Percentiles rank a stretch among this genome's conserved stretches.
Conservation (phyloP, 1,140 invertebrate species). For the Drosophila arawakana region DNA sequence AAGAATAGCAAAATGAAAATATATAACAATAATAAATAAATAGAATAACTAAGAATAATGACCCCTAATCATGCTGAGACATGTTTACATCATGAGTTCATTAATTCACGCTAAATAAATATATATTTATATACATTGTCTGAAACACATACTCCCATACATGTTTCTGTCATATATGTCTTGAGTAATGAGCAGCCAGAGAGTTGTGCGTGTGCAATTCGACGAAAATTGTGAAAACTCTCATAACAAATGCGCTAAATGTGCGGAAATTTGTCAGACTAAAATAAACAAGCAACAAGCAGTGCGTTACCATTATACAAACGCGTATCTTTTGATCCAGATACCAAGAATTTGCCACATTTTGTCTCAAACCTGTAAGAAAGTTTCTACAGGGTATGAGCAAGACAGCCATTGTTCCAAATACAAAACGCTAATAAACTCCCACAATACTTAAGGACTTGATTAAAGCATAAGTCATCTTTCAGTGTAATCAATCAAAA, state of each 20-base stretch:
- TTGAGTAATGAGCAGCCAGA: constrained; percentile 61
- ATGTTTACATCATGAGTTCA: constrained; percentile 72
- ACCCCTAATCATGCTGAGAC: constrained; percentile 56
- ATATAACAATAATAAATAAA: background rate
- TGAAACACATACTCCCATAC: constrained; percentile 8
- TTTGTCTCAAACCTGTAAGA: no score
- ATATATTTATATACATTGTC: constrained; percentile 21
- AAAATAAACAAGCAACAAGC: background rate
- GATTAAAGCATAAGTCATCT: no score
- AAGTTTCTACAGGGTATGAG: no score
- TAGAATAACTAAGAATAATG: constrained; percentile 39
- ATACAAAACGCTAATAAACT: no score
- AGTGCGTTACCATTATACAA: background rate
- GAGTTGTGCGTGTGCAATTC: constrained; percentile 23
- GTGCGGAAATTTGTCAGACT: constrained; percentile 61
- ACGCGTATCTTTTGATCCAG: background rate
- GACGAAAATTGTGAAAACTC: constrained; percentile 54
- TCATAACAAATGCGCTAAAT: constrained; percentile 71
- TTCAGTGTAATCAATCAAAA: no score
- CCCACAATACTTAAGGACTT: no score
- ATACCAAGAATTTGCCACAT: no score
- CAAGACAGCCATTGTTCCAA: no score
- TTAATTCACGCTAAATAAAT: constrained; percentile 56
- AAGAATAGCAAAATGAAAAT: no score
- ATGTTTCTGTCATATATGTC: constrained; percentile 58